Evolutionary conservation across 2,113 vertebrate genomes (phyloP), one percentile per base, ranked within the genome.

Genomic region (Pteropus alecto): DNA sequence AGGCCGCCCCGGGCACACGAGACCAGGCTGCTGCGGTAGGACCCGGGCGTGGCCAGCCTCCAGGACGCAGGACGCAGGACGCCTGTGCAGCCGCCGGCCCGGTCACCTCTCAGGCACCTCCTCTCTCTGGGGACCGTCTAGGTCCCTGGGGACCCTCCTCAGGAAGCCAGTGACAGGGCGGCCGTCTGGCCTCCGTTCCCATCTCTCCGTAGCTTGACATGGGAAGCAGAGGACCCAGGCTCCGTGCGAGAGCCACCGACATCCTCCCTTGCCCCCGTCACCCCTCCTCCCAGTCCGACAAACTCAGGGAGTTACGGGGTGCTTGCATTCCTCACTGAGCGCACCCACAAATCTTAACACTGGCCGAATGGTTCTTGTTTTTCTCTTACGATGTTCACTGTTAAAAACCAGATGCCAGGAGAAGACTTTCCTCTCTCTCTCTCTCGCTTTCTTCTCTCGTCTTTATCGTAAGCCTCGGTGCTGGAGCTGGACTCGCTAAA

Each of bases 211-310:
- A 12, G 33, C 38, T 28, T 2, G 0, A 46, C 21, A 41, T 41
- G 24, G 22, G 43, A 12, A 11, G 4, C 43, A n/a, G 67, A 43
- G 8, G 46, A 33, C 61, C 35, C 19, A 19, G 76, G 14, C 51
- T n/a, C 12, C 4, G 0, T 46, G 43, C 8, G 38, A 90, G 54
- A 14, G 5, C 38, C 48, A 1, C 54, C 33, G 10, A 30, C 0
- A 16, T 3, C 15, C 16, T 48, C 5, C 6, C 16, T 2, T 38
- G 38, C n/a, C 24, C 8, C 28, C 14, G 0, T 33, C 54, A 13
- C 38, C 51, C 26, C 13, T 11, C 22, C 33, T 38, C 38, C 35
- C 21, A 35, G 70, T 33, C 41, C 30, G 54, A 56, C 54, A 48
- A 14, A 11, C 41, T 7, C 58, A 11, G 15, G 24, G 30, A 3